A percentile compares a stretch with the other conserved stretches of the same genome.
These are phyloP conservation scores for Sympetrum striolatum DNA, from an alignment of 2,888 invertebrate species.

Conservation along the genomic window DNA sequence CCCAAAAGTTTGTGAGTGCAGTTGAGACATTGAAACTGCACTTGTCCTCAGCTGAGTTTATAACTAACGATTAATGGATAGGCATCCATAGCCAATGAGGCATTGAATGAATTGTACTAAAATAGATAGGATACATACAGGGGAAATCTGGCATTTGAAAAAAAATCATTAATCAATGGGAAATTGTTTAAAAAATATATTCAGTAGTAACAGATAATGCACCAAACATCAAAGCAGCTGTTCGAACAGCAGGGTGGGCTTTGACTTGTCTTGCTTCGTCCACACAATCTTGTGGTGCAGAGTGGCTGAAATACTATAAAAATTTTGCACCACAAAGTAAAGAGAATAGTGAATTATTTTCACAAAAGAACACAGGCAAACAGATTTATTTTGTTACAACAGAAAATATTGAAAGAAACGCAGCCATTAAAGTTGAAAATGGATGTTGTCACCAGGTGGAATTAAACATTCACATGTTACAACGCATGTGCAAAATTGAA, in stretches of 20 bases:
- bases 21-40: too few species aligned
- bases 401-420: too few species aligned
- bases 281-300: neutral
- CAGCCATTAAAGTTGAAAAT: too few species aligned
- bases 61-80: neutral
- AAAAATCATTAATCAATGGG: neutral
- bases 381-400: too few species aligned
- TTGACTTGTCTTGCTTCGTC: neutral
- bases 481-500: too few species aligned
- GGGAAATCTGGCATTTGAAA: neutral
- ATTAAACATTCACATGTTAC: too few species aligned
- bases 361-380: too few species aligned
- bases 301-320: neutral
- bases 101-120: neutral
- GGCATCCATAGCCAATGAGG: neutral
- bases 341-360: too few species aligned
- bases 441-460: too few species aligned
- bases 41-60: too few species aligned
- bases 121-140: neutral
- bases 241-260: neutral
- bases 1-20: too few species aligned
- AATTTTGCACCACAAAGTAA: too few species aligned
- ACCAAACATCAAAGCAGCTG: neutral
- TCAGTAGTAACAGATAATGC: neutral
- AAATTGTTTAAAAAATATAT: neutral